These are phyloP conservation scores for Cheilosia variabilis DNA, from an alignment of 2,888 invertebrate species.

Conservation along the genomic window DNA sequence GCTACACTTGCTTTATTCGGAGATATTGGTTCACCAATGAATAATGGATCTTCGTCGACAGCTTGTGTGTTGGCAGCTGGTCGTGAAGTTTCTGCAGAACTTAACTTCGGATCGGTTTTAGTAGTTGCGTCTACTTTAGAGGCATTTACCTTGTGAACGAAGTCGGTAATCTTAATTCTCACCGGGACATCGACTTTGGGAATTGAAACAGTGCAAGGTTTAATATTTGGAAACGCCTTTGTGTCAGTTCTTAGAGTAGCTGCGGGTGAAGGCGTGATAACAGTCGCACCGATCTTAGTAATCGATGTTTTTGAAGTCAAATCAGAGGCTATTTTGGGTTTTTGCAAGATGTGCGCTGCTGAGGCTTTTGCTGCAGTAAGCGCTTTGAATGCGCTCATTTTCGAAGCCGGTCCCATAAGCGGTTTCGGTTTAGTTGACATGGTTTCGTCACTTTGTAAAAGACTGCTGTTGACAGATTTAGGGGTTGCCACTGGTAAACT, in stretches of 20 bases:
- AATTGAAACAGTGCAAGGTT: slow-evolving; percentile 15
- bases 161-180: background rate
- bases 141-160: background rate
- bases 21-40: too few relatives aligned
- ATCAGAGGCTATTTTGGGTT: background rate
- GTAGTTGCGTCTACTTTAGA: background rate
- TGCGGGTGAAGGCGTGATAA: slow-evolving; percentile 1
- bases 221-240: background rate
- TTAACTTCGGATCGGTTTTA: background rate
- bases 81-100: background rate
- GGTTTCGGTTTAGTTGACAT: slow-evolving; percentile 12
- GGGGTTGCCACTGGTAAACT: background rate
- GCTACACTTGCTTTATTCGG: too few relatives aligned
- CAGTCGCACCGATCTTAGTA: slow-evolving; percentile 33
- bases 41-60: too few relatives aligned
- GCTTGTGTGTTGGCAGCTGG: too few relatives aligned
- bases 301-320: background rate
- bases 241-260: background rate
- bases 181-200: slow-evolving; percentile 1
- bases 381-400: slow-evolving; percentile 37
- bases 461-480: background rate
- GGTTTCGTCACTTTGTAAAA: background rate
- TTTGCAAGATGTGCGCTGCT: background rate
- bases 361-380: background rate
- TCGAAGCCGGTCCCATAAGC: slow-evolving; percentile 49